Conservation (phyloP, 2,797 vertebrate species). For the Mallotus villosus region DNA sequence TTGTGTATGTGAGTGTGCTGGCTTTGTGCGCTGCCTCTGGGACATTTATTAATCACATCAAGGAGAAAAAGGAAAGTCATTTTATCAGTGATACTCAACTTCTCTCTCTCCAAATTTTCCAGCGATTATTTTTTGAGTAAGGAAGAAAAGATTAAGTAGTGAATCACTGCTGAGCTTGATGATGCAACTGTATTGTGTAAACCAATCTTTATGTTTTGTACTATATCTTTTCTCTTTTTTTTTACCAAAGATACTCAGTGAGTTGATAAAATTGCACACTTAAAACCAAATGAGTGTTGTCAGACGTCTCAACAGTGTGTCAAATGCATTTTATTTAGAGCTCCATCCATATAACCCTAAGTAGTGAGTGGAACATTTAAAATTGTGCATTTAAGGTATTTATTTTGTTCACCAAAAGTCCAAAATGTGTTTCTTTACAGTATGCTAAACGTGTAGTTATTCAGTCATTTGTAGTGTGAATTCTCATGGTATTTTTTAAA, state of each 20-base stretch:
- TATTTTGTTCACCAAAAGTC: slow-evolving; percentile 64
- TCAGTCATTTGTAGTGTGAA: slow-evolving; percentile 38
- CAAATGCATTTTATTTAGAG: slow-evolving; percentile 36
- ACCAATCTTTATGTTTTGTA: slow-evolving; percentile 30
- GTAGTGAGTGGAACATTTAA: slow-evolving; percentile 37
- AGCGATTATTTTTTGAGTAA: slow-evolving; percentile 36
- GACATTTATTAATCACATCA: slow-evolving; percentile 42
- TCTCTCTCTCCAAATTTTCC: slow-evolving; percentile 17
- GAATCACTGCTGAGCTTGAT: slow-evolving; percentile 18
- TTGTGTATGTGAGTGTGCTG: slow-evolving; percentile 47
- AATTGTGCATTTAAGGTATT: slow-evolving; percentile 62
- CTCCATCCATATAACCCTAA: slow-evolving; percentile 15
- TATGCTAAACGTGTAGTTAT: slow-evolving; percentile 26
- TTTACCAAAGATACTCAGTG: slow-evolving; percentile 56
- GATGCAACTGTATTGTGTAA: slow-evolving; percentile 51
- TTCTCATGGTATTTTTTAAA: slow-evolving; percentile 35
- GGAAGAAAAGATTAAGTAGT: background rate
- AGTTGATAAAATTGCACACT: slow-evolving; percentile 40
- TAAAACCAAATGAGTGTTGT: slow-evolving; percentile 24
- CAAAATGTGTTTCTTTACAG: slow-evolving; percentile 26
- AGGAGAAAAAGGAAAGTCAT: slow-evolving; percentile 40
- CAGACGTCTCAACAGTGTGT: slow-evolving; percentile 15
- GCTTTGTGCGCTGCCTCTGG: slow-evolving; percentile 16
- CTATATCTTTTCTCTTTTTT: slow-evolving; percentile 37
- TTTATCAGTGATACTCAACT: slow-evolving; percentile 28